Percentiles rank a stretch among this genome's conserved stretches.
Evolutionary conservation across 2,888 invertebrate species (phyloP).

Genomic region (Dasysyrphus albostriatus): DNA sequence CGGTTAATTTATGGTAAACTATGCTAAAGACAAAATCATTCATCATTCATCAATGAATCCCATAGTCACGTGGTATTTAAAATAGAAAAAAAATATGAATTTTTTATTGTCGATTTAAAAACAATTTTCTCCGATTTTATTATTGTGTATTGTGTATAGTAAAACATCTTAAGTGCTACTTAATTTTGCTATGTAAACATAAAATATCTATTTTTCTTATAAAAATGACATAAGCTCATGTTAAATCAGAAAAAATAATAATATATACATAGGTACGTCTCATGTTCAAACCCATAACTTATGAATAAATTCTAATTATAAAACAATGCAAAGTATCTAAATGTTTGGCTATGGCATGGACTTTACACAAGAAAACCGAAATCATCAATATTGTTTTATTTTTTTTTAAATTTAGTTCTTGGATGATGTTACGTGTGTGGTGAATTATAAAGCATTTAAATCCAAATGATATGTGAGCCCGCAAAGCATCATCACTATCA

Average conservation of each 20-base stretch:
- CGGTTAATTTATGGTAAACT: too few species aligned
- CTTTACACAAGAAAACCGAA: background rate
- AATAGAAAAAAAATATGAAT: background rate
- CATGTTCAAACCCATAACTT: constrained; percentile 8
- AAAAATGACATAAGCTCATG: constrained; percentile 39
- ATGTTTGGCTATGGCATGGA: too few species aligned
- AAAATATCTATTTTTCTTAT: background rate
- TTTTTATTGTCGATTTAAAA: background rate
- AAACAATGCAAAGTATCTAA: background rate
- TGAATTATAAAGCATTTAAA: background rate
- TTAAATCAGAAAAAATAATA: background rate
- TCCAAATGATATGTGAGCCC: constrained; percentile 10
- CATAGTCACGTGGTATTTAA: background rate
- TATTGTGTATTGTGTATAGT: background rate
- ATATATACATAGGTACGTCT: too few species aligned
- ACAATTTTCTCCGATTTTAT: background rate
- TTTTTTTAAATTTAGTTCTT: background rate
- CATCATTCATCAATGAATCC: constrained; percentile 22
- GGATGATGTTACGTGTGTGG: background rate
- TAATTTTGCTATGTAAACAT: constrained; percentile 4
- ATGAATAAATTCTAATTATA: constrained; percentile 40
- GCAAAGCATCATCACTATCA: background rate
- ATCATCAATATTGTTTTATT: background rate
- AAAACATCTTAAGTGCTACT: constrained; percentile 10
- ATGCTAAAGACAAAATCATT: too few species aligned